Conservation (phyloP, 2,888 invertebrate species). For the Pycnomerus fuliginosus region DNA sequence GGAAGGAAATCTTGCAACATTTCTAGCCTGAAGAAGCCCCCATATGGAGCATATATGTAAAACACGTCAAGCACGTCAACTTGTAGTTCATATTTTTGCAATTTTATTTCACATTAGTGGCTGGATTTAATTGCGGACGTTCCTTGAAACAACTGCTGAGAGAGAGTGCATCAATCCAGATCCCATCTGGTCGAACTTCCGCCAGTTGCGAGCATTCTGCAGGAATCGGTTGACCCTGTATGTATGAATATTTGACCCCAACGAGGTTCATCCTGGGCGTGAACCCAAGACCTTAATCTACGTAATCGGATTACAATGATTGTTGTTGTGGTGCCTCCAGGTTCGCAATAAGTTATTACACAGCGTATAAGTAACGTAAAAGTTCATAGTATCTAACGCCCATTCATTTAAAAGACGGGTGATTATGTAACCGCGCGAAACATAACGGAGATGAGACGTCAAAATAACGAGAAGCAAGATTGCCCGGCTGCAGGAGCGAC, state of each 20-base stretch:
- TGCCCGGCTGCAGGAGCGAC: too few species aligned
- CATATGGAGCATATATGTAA: too few species aligned
- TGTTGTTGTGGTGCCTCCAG: conserved; percentile 18
- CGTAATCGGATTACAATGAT: conserved; percentile 21
- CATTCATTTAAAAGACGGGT: conserved; percentile 19
- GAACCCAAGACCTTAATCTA: conserved; percentile 19
- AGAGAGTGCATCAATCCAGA: too few species aligned
- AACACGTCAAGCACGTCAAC: too few species aligned
- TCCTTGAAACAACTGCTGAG: too few species aligned
- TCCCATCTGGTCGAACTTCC: too few species aligned
- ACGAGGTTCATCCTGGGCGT: conserved; percentile 19
- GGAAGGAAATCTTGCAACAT: too few species aligned
- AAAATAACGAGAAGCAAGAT: background rate
- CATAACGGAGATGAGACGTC: conserved; percentile 8
- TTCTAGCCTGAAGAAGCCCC: too few species aligned
- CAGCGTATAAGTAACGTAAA: conserved; percentile 12
- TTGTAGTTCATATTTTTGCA: too few species aligned
- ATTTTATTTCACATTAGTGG: too few species aligned
- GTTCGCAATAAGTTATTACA: conserved; percentile 19
- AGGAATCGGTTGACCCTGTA: conserved; percentile 1
- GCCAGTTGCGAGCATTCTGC: conserved; percentile 1
- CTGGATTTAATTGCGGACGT: too few species aligned
- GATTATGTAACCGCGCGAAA: conserved; percentile 13
- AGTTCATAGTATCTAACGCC: conserved; percentile 17
- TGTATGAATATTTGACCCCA: conserved; percentile 20